phyloP scores from a whole-genome alignment of 2,797 vertebrate species.

The Chloroceryle amazona region DNA sequence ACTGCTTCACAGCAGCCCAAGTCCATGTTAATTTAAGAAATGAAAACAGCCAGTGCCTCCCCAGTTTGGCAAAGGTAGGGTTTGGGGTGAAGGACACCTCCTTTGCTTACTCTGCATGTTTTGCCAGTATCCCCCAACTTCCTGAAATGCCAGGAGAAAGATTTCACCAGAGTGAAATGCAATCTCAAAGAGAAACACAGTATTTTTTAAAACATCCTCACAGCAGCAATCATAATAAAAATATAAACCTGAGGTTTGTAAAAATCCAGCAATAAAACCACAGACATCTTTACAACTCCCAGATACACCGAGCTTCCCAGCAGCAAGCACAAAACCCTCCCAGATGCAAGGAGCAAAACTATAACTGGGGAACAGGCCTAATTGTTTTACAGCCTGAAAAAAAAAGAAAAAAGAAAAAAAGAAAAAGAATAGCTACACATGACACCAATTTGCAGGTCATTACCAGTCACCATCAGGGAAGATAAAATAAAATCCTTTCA shows the following conservation, averaged over 20 bases:
- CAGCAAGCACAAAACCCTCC: conserved; percentile 1
- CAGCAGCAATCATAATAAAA: conserved; percentile 50
- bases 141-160: conserved; percentile 30
- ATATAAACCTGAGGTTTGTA: conserved; percentile 58
- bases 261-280: conserved; percentile 61
- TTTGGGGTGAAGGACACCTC: neutral
- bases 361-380: neutral
- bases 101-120: neutral
- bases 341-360: neutral
- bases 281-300: conserved; percentile 63
- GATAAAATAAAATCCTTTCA: conserved; percentile 17
- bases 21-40: neutral
- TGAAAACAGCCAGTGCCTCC: neutral
- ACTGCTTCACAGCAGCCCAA: neutral
- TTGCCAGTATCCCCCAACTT: conserved; percentile 11
- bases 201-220: conserved; percentile 21
- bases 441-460: conserved; percentile 34
- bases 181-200: conserved; percentile 18
- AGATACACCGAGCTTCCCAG: neutral
- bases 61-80: neutral
- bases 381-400: conserved; percentile 29
- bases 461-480: conserved; percentile 13
- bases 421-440: neutral
- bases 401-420: neutral
- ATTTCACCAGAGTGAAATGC: neutral